These are phyloP conservation scores for Schizothorax lantsangensis DNA, from an alignment of 2,797 vertebrate genomes.

Conservation along the genomic window DNA sequence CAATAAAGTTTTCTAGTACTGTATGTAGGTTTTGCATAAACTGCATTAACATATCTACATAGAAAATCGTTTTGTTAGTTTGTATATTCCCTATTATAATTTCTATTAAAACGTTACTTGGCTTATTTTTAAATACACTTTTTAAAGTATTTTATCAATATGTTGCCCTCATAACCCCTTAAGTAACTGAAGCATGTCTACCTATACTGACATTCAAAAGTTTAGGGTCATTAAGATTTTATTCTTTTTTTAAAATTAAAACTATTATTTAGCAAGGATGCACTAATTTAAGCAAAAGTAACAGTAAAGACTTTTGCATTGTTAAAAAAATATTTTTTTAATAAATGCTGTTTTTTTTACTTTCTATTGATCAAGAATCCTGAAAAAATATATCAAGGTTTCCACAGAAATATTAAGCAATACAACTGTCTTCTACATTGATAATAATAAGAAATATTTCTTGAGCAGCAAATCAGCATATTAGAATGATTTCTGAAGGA, in stretches of 20 bases:
- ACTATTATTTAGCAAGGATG: neutral
- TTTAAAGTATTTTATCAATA: neutral
- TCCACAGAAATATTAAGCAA: neutral
- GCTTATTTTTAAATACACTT: neutral
- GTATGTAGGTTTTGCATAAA: neutral
- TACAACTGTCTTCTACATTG: neutral
- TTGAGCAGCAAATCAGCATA: neutral
- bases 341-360: neutral
- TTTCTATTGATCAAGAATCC: neutral
- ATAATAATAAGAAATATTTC: neutral
- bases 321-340: neutral
- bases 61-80: neutral
- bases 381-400: neutral
- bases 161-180: neutral
- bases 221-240: neutral
- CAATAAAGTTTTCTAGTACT: neutral
- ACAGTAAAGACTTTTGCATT: neutral
- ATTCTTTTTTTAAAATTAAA: neutral
- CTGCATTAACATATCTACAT: conserved; percentile 7
- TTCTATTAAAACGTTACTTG: neutral
- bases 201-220: neutral
- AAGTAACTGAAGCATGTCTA: neutral
- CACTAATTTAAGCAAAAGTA: neutral
- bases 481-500: neutral
- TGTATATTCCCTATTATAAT: conserved; percentile 4